A percentile compares a stretch with the other conserved stretches of the same genome.
phyloP scores from a whole-genome alignment of 2,888 invertebrate genomes.

The Tipula lateralis region DNA sequence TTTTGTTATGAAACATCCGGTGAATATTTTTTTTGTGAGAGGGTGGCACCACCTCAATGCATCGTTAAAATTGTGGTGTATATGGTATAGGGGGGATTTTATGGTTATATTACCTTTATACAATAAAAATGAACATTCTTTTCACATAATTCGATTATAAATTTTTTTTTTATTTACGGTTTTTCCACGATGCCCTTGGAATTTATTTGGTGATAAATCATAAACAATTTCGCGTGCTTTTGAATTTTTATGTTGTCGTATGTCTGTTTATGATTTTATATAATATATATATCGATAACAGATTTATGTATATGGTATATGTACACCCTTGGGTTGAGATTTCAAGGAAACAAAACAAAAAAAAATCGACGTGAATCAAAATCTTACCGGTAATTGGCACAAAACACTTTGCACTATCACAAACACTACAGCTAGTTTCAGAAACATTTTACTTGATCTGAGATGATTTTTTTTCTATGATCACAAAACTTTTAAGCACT shows the following conservation, averaged over 20 bases:
- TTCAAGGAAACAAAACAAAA: no score
- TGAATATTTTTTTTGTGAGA: no score
- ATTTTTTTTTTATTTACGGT: no score
- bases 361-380: no score
- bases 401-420: conserved; percentile 24
- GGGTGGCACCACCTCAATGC: no score
- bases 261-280: not conserved
- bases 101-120: no score
- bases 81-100: no score
- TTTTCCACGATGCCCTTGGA: not conserved
- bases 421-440: not conserved
- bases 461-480: not conserved
- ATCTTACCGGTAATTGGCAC: conserved; percentile 21
- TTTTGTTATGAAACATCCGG: conserved; percentile 19
- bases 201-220: not conserved
- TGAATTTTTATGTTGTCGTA: not conserved
- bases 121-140: not conserved
- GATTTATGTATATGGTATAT: no score
- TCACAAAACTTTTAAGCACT: not conserved
- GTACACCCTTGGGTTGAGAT: no score
- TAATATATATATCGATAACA: no score
- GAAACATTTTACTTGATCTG: not conserved
- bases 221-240: not conserved
- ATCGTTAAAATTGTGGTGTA: no score
- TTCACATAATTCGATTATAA: not conserved